phyloP scores from a whole-genome alignment of 2,113 vertebrate genomes.

The Passer montanus region DNA sequence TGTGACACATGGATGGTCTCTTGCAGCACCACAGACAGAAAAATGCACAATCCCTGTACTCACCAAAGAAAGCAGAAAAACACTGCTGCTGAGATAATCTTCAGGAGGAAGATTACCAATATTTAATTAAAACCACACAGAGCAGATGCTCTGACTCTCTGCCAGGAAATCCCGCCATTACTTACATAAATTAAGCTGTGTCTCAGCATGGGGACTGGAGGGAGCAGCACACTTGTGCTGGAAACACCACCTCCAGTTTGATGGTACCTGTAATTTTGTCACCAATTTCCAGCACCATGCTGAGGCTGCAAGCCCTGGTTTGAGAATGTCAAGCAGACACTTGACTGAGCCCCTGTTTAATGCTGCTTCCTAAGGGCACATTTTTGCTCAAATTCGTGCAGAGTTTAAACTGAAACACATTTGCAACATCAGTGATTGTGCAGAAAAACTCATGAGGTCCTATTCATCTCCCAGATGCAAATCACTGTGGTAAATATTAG shows the following conservation, averaged over 20 bases:
- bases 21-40: neutral
- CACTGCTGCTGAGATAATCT: neutral
- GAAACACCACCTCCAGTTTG: neutral
- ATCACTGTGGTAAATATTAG: neutral
- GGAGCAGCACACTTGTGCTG: fast-evolving
- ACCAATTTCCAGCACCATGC: neutral
- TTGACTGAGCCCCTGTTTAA: fast-evolving
- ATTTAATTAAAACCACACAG: neutral
- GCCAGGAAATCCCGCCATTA: neutral
- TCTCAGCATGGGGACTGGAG: neutral
- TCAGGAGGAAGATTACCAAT: neutral
- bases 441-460: neutral
- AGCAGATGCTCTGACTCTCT: neutral
- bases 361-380: neutral
- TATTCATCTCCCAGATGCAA: neutral
- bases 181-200: neutral
- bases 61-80: neutral
- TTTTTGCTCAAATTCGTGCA: neutral
- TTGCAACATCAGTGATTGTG: neutral
- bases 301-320: neutral
- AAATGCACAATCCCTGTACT: neutral
- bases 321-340: neutral
- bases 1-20: fast-evolving
- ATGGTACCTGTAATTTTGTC: neutral
- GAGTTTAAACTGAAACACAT: neutral